phyloP scores from a whole-genome alignment of 2,888 invertebrate species.

The Notodonta ziczac region DNA sequence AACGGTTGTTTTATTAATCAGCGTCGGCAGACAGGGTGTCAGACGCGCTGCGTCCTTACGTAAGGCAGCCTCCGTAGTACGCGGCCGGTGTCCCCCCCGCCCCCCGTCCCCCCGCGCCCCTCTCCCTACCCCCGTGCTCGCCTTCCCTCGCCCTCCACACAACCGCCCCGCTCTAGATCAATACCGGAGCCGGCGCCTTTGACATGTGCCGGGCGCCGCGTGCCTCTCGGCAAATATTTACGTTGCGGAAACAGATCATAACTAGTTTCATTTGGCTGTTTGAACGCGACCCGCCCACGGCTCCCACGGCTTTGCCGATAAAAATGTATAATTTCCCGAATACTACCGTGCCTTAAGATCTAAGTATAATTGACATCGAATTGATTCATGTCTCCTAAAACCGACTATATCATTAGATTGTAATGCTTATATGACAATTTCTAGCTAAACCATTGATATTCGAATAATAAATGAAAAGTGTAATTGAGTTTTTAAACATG shows the following conservation, averaged over 20 bases:
- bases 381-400: conserved; percentile 36
- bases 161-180: conserved; percentile 72
- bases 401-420: no score
- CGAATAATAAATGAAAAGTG: no score
- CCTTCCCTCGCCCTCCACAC: conserved; percentile 16
- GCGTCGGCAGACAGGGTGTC: conserved; percentile 75
- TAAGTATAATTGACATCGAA: conserved; percentile 48
- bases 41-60: conserved; percentile 79
- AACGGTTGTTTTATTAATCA: conserved; percentile 79
- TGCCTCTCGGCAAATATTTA: conserved; percentile 81
- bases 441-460: no score
- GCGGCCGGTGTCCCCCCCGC: conserved; percentile 47
- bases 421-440: no score
- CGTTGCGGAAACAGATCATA: conserved; percentile 81
- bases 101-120: conserved; percentile 31
- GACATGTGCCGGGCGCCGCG: conserved; percentile 80
- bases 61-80: conserved; percentile 73
- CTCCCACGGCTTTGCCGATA: not conserved
- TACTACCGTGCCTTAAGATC: conserved; percentile 42
- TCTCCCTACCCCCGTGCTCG: conserved; percentile 18
- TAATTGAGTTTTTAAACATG: no score
- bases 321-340: not conserved
- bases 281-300: conserved; percentile 43
- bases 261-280: conserved; percentile 74
- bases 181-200: conserved; percentile 82